Evolutionary conservation across 64 coral and sea anemone genomes (phyloP).

Genomic region (Pocillopora verrucosa): DNA sequence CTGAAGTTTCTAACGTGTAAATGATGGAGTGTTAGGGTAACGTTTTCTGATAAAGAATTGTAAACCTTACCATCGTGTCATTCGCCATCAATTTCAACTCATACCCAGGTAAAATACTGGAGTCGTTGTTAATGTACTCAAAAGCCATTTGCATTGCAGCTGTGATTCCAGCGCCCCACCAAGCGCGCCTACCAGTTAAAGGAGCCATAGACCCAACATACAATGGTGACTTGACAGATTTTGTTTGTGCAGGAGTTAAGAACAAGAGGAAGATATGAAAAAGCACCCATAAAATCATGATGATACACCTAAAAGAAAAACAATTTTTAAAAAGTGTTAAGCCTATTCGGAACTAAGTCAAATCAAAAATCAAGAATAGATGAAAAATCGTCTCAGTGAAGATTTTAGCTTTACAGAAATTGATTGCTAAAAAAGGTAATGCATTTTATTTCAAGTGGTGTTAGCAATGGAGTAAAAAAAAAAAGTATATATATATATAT

Average conservation of each 20-base stretch:
- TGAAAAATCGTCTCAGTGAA: no score
- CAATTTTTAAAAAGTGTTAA: neutral
- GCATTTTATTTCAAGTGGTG: no score
- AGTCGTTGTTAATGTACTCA: conserved; percentile 71
- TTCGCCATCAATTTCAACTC: conserved; percentile 37
- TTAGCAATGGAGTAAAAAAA: no score
- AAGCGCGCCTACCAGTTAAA: conserved; percentile 35
- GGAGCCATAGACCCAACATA: conserved; percentile 81
- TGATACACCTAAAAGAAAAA: neutral
- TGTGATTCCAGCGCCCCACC: conserved; percentile 83
- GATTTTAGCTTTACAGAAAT: no score
- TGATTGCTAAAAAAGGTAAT: no score
- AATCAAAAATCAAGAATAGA: no score
- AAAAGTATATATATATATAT: no score
- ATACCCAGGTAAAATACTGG: conserved; percentile 46
- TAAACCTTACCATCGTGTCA: conserved; percentile 59
- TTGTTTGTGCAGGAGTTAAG: neutral
- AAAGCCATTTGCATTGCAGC: conserved; percentile 80
- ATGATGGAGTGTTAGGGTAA: neutral
- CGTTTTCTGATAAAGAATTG: neutral
- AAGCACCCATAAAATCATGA: neutral
- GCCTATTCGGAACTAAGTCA: no score
- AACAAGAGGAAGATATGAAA: neutral
- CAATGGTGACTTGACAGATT: conserved; percentile 18
- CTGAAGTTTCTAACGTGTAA: no score